Evolutionary conservation across 2,888 invertebrate genomes (phyloP), one percentile per base, ranked within the genome.

Genomic region (Fissipunctia ypsillon): DNA sequence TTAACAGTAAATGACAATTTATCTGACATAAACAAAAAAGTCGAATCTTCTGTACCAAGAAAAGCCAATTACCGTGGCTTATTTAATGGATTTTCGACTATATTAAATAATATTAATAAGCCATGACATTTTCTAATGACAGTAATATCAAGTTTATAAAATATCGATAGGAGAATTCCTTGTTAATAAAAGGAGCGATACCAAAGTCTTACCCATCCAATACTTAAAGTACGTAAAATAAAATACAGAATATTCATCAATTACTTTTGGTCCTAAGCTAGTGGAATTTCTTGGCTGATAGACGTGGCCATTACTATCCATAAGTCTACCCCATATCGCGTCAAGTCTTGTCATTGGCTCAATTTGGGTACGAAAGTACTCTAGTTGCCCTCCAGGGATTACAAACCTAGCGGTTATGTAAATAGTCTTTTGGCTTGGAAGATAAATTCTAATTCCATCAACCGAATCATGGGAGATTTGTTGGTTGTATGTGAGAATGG

Each of bases 391-490:
- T 60, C 14, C 31, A 52, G 65, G 70, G 68, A 71, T 81, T 69
- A 81, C 59, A 56, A 73, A 68, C 48, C 59, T 69, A 76, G 43
- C n/a, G 60, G 65, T 75, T 81, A 81, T 80, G 76, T 71, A 81
- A 81, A 81, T 76, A 69, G 57, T 81, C 35, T 56, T 84, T 84
- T 72, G 61, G 52, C 45, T 84, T 60, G 38, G 59, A 69, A 71
- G 74, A 77, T 86, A 77, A 67, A 80, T 77, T 65, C 66, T 78
- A 71, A 80, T 85, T 69, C 71, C 71, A 78, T 84, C 68, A 71
- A 73, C 69, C 64, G 75, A 73, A 72, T 86, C 76, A 84, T 65
- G 59, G 61, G 54, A 80, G 81, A 80, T 84, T 75, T 78, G 81
- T 84, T 72, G 71, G 73, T 66, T 61, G 60, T 79, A 59, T 85